phyloP scores from a whole-genome alignment of 2,797 vertebrate genomes.

The Anguilla anguilla region DNA sequence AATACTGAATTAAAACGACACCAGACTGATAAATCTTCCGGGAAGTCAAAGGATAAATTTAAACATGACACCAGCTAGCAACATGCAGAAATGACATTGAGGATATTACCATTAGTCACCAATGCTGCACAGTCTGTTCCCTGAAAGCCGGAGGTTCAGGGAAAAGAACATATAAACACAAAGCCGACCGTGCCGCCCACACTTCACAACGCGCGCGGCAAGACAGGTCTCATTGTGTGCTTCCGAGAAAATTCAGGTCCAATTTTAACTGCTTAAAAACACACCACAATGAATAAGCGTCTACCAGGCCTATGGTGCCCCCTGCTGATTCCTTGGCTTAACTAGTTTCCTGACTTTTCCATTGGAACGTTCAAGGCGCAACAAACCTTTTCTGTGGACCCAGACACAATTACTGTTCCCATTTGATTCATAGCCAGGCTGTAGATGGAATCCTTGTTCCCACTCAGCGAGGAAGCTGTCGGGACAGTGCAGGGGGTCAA shows the following conservation, averaged over 20 bases:
- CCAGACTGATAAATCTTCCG: not conserved
- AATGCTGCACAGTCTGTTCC: not conserved
- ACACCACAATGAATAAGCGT: not conserved
- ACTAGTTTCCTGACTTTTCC: not conserved
- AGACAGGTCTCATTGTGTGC: not conserved
- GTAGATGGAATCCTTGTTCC: slow-evolving; percentile 99
- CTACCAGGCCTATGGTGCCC: not conserved
- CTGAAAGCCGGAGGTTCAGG: not conserved
- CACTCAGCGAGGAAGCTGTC: slow-evolving; percentile 94
- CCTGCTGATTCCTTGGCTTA: not conserved
- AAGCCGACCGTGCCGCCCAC: not conserved
- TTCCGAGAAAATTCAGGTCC: not conserved
- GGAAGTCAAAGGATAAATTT: not conserved
- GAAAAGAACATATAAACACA: not conserved
- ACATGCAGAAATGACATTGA: not conserved
- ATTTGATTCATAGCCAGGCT: slow-evolving; percentile 99
- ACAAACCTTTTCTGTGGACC: slow-evolving; percentile 96
- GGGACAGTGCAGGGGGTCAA: not conserved
- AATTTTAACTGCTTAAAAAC: not conserved
- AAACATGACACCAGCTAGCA: not conserved
- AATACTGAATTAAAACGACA: not conserved
- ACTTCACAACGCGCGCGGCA: not conserved
- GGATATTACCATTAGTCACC: not conserved
- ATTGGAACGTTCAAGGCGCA: not conserved
- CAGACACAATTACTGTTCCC: slow-evolving; percentile 97